A percentile compares a stretch with the other conserved stretches of the same genome.
These are phyloP conservation scores for Psix sp. DNA, from an alignment of 1,140 invertebrate species.

Conservation along the genomic window DNA sequence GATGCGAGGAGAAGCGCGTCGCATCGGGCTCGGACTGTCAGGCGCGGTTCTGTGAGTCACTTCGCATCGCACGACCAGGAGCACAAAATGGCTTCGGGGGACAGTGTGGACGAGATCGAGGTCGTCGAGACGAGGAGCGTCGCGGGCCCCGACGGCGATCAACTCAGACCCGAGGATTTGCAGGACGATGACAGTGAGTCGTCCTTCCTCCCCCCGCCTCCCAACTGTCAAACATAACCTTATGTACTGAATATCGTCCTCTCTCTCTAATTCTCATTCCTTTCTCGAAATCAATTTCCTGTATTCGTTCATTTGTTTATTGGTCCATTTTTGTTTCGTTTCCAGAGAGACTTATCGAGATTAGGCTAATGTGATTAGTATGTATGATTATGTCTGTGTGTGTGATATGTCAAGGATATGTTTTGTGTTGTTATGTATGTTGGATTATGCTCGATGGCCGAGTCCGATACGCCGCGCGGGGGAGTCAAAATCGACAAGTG, in stretches of 20 bases:
- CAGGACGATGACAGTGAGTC: slow-evolving; percentile 75
- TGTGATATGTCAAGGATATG: slow-evolving; percentile 28
- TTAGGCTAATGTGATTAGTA: slow-evolving; percentile 42
- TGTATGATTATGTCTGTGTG: slow-evolving; percentile 15
- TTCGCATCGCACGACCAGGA: slow-evolving; percentile 29
- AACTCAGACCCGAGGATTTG: slow-evolving; percentile 69
- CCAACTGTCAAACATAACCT: slow-evolving; percentile 60
- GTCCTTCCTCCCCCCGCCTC: slow-evolving; percentile 5
- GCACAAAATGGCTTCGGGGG: slow-evolving; percentile 83
- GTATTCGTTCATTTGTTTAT: slow-evolving; percentile 3
- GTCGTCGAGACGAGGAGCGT: slow-evolving; percentile 77
- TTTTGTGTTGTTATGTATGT: neutral
- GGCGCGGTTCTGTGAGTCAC: slow-evolving; percentile 51
- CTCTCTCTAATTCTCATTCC: neutral
- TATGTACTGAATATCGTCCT: neutral
- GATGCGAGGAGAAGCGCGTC: slow-evolving; percentile 52
- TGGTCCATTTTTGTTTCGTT: neutral
- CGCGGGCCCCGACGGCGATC: slow-evolving; percentile 63
- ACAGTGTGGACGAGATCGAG: slow-evolving; percentile 82
- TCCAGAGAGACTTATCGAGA: slow-evolving; percentile 8
- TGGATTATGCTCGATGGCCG: slow-evolving; percentile 15
- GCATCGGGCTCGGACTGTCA: slow-evolving; percentile 33
- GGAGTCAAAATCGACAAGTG: slow-evolving; percentile 16
- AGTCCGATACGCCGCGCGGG: neutral
- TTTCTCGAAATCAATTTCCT: neutral